Conservation (phyloP, 1,140 invertebrate species). For the Drosophila repleta region DNA sequence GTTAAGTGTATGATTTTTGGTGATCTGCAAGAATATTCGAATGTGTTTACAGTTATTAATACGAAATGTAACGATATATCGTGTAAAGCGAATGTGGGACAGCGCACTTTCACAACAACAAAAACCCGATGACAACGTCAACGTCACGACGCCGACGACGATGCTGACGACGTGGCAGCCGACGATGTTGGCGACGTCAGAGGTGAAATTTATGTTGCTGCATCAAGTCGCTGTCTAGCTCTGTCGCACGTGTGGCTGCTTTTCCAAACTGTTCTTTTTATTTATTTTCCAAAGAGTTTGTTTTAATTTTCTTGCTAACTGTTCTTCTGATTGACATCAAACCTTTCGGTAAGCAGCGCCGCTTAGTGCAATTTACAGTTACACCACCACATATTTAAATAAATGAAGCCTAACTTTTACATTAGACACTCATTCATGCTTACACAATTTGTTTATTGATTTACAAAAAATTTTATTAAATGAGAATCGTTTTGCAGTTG, state of each 20-base stretch:
- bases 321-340: neutral
- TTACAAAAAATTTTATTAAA: slow-evolving; percentile 5
- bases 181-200: slow-evolving; percentile 57
- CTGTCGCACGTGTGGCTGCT: neutral
- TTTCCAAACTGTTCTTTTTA: neutral
- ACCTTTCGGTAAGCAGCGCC: neutral
- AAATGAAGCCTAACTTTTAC: neutral
- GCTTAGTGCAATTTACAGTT: neutral
- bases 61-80: neutral
- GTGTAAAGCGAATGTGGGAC: neutral
- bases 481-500: slow-evolving; percentile 9
- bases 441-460: neutral
- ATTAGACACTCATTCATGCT: neutral
- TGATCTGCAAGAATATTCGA: slow-evolving; percentile 16
- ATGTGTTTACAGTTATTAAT: slow-evolving; percentile 2
- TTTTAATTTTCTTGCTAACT: neutral
- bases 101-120: slow-evolving; percentile 46
- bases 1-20: slow-evolving; percentile 9
- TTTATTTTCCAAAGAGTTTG: neutral
- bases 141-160: slow-evolving; percentile 32
- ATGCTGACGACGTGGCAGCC: slow-evolving; percentile 38
- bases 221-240: neutral
- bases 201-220: slow-evolving; percentile 46
- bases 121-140: slow-evolving; percentile 13
- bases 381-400: neutral